A percentile compares a stretch with the other conserved stretches of the same genome.
Evolutionary conservation across 2,113 vertebrate species (phyloP).

Genomic region (Hydropotes inermis): DNA sequence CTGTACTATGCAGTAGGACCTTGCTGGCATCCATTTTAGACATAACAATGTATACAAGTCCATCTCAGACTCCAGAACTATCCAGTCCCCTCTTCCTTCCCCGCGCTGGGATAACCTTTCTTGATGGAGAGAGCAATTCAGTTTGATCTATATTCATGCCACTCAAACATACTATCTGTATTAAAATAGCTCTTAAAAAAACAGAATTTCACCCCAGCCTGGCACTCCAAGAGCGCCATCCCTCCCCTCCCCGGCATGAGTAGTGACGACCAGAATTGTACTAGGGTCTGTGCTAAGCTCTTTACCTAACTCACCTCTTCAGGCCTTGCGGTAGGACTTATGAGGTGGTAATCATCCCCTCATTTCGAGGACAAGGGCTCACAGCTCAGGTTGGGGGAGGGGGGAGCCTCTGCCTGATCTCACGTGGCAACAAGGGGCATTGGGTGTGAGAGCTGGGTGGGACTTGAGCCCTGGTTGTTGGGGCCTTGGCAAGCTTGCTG

Average conservation of each 20-base stretch:
- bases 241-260: accelerated
- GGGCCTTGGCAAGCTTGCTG: neutral
- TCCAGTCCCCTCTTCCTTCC: neutral
- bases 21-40: neutral
- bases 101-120: neutral
- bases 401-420: neutral
- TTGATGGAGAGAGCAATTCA: neutral
- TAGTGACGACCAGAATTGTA: neutral
- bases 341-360: accelerated
- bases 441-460: neutral
- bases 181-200: neutral
- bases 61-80: neutral
- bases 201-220: neutral
- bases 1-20: neutral
- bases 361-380: accelerated
- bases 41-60: neutral
- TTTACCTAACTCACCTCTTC: neutral
- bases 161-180: neutral
- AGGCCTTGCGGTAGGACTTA: neutral
- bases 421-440: accelerated
- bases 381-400: accelerated
- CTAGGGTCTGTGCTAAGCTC: neutral
- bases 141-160: neutral
- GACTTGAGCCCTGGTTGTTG: neutral
- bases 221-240: neutral